These are phyloP conservation scores for Fopius arisanus DNA, from an alignment of 1,140 invertebrate genomes.

Conservation along the genomic window DNA sequence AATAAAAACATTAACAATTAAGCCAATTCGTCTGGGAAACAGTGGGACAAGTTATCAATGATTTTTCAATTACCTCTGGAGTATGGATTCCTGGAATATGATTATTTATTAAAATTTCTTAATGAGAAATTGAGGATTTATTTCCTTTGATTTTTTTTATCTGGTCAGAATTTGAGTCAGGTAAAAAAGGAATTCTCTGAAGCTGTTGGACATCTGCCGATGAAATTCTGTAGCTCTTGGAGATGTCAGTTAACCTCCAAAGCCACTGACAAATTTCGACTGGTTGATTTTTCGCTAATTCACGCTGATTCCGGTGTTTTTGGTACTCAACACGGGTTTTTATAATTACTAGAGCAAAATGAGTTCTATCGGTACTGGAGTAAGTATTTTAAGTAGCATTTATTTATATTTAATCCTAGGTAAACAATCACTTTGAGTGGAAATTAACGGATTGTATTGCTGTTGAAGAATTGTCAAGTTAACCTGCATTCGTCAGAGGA, in stretches of 20 bases:
- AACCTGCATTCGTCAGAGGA: no score
- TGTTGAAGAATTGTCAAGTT: constrained; percentile 21
- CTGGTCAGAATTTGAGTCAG: no score
- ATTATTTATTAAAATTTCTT: no score
- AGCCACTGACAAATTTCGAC: neutral
- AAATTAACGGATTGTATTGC: constrained; percentile 24
- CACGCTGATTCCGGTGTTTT: constrained; percentile 25
- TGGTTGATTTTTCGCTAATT: constrained; percentile 38
- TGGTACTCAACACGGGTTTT: neutral
- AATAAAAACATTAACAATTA: constrained; percentile 64
- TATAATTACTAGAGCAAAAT: constrained; percentile 64
- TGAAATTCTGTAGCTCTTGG: neutral
- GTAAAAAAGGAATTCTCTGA: no score
- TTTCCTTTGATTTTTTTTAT: no score
- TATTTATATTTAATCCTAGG: constrained; percentile 23
- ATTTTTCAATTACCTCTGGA: no score
- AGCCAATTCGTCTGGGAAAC: neutral
- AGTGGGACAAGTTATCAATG: no score
- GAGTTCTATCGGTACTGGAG: constrained; percentile 96
- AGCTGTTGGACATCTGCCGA: neutral
- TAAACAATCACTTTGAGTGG: no score
- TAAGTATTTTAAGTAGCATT: constrained; percentile 67
- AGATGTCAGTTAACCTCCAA: neutral
- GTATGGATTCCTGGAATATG: no score
- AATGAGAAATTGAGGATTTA: no score